Evolutionary conservation across 1,140 invertebrate species (phyloP).

Genomic region (Aphaenogaster rudis): DNA sequence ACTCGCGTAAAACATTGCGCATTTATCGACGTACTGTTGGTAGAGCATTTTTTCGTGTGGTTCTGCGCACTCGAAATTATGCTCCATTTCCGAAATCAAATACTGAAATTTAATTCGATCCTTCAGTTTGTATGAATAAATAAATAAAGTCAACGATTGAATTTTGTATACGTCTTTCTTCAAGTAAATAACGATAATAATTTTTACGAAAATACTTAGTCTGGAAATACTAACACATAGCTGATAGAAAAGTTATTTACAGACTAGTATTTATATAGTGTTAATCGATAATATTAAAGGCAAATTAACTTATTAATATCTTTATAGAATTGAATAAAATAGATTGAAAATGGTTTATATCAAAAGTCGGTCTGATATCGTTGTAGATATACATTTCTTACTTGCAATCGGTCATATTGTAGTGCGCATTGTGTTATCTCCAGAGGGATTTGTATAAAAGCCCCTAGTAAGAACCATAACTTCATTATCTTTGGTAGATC

Average conservation of each 20-base stretch:
- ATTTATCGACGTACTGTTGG: constrained; percentile 66
- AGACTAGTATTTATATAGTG: neutral
- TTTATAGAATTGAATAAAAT: neutral
- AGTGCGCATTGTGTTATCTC: constrained; percentile 41
- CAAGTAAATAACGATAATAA: neutral
- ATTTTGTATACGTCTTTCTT: neutral
- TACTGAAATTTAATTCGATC: constrained; percentile 49
- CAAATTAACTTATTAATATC: neutral
- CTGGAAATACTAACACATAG: neutral
- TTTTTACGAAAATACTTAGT: neutral
- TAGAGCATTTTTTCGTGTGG: constrained; percentile 55
- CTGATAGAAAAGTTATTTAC: neutral
- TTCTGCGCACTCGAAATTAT: constrained; percentile 55
- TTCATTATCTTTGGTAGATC: constrained; percentile 57
- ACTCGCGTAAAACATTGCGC: constrained; percentile 56
- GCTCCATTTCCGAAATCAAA: constrained; percentile 70
- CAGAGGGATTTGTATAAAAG: constrained; percentile 41
- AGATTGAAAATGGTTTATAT: neutral
- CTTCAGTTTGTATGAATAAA: neutral
- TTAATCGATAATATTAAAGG: neutral
- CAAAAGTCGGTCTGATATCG: neutral
- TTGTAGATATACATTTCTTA: constrained; percentile 22
- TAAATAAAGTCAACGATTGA: neutral
- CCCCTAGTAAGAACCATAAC: constrained; percentile 41
- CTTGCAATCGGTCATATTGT: constrained; percentile 65